These are phyloP conservation scores for Saccopteryx leptura DNA, from an alignment of 2,113 vertebrate species.

Conservation along the genomic window DNA sequence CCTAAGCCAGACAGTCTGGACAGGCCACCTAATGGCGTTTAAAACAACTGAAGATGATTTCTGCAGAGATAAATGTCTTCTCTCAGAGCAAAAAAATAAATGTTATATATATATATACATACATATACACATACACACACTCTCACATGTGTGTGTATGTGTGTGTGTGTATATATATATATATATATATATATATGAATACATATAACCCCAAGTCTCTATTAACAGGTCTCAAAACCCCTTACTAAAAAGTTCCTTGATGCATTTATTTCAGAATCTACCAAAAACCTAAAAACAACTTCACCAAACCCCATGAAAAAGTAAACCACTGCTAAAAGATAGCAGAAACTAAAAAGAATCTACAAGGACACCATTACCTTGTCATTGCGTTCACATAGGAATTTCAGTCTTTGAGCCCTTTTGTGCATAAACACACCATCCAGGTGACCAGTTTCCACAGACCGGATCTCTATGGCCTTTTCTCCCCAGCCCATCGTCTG, in stretches of 20 bases:
- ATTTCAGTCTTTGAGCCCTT: constrained; percentile 99
- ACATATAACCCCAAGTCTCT: neutral
- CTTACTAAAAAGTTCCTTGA: neutral
- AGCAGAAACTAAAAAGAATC: neutral
- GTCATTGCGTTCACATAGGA: constrained; percentile 99
- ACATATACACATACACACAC: neutral
- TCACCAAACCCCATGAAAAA: neutral
- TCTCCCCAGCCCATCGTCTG: constrained; percentile 99
- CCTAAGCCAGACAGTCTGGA: neutral
- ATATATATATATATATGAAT: too few species aligned
- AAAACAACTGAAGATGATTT: neutral
- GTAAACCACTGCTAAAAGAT: neutral
- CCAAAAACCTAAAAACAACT: neutral
- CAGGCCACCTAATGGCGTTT: neutral
- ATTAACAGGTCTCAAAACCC: neutral
- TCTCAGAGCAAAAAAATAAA: neutral
- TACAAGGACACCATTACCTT: constrained; percentile 90
- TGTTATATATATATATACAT: neutral
- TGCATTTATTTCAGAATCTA: neutral
- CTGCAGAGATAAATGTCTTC: neutral
- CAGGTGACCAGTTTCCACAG: constrained; percentile 98
- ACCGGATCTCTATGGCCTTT: constrained; percentile 99
- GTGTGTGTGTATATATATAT: neutral
- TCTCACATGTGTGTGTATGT: too few species aligned
- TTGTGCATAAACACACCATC: constrained; percentile 99